Base-by-base conservation (phyloP, 2,797 vertebrate species). In the Holocentrus rufus region DNA sequence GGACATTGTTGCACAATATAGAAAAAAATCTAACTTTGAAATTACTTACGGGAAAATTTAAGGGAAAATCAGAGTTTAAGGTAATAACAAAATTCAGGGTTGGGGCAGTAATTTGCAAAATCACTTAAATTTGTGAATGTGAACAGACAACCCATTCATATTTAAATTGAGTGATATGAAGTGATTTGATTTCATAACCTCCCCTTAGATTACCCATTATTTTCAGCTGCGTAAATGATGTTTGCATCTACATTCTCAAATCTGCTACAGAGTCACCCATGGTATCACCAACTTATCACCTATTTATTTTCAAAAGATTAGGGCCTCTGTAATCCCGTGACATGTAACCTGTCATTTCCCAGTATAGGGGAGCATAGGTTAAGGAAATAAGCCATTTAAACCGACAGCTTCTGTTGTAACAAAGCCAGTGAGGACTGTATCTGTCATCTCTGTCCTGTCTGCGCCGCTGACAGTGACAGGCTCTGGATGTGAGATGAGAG, bases 351-450 rank as follows among this genome's bases (percentile, higher is more conserved):
- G 84, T 90, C 88, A 83, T 62, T 76, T 64, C 36, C 71, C 59
- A 72, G 82, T 74, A 56, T 54, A 46, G n/a, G 23, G 67, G 56
- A 61, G 66, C 65, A 87, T 88, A 90, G 89, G 89, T 91, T 87
- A 81, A 73, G 27, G 80, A 76, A 83, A 77, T 83, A 84, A 88
- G 85, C 87, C 89, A 75, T 46, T 11, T 77, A 79, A 83, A 79
- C 80, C 47, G 82, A 69, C 49, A 10, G 49, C 68, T 79, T 84
- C 81, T 74, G 81, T 87, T 85, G 86, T 80, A 78, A 75, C 53
- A 65, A 76, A 85, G 80, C 78, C 88, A 82, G 69, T 69, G 80
- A 89, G 87, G 72, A 87, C 74, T 79, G 69, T 84, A 82, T 91
- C 79, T 86, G 87, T 90, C 81, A 90, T 89, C 80, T 85, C 65